These are phyloP conservation scores for Callipepla squamata DNA, from an alignment of 2,113 vertebrate genomes.

Conservation along the genomic window DNA sequence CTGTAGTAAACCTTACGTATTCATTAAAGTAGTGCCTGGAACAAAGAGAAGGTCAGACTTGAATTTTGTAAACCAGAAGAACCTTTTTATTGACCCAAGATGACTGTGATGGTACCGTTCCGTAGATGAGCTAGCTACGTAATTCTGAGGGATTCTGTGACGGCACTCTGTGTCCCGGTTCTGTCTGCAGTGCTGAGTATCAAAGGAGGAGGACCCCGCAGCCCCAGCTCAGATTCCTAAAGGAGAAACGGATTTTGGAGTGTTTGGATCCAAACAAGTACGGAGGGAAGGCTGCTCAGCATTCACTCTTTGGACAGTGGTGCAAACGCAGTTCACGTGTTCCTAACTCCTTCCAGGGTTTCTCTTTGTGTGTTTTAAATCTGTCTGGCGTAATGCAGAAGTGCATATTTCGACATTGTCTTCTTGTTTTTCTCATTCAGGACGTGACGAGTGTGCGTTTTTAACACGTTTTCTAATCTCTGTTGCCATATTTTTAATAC, in stretches of 20 bases:
- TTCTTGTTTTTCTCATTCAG: conserved; percentile 42
- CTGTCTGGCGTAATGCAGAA: conserved; percentile 23
- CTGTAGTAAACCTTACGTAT: conserved; percentile 2
- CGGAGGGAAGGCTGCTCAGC: not conserved
- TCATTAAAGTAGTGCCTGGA: conserved; percentile 70
- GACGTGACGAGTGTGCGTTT: conserved; percentile 50
- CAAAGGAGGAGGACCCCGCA: not conserved
- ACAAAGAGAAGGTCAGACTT: conserved; percentile 50
- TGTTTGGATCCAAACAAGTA: not conserved
- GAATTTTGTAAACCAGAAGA: not conserved
- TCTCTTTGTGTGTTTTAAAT: conserved; percentile 16
- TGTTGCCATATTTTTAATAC: conserved; percentile 70
- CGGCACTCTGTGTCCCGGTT: not conserved
- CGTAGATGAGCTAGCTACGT: not conserved
- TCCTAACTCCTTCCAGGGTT: conserved; percentile 44
- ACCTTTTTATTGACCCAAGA: conserved; percentile 46
- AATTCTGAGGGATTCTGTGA: not conserved
- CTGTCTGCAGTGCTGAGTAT: not conserved
- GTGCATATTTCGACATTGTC: conserved; percentile 22
- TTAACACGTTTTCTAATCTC: conserved; percentile 68
- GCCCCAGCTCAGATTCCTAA: not conserved
- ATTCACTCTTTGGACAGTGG: not conserved
- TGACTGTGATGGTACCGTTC: not conserved
- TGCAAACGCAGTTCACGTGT: not conserved
- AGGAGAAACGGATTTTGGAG: not conserved